Base-by-base conservation (phyloP, 2,888 invertebrate species). In the Rhagonycha fulva region DNA sequence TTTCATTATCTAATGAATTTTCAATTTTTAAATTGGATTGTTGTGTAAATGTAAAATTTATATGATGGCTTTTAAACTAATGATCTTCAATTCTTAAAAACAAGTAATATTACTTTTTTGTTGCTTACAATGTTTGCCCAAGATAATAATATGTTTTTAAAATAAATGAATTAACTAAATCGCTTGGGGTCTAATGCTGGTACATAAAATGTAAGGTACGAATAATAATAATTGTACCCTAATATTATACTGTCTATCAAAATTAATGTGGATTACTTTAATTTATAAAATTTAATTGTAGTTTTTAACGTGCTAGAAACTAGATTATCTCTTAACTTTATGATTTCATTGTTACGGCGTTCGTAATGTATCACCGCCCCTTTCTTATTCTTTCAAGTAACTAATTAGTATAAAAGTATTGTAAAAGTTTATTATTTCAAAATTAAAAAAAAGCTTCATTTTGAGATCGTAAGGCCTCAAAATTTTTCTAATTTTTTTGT, bases 161-260 rank as follows among this genome's bases (percentile, higher is more conserved):
- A 32, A 32, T 32, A 32, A 32, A 32, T 32, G 32, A 32, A 32
- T 32, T 32, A 32, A 32, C 32, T 32, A 32, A 32, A 32, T 32
- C 32, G 32, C 32, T 32, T 32, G 32, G 12, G 32, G 32, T 32
- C 32, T 32, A 32, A 32, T 32, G 32, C 32, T 32, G 32, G 32
- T 32, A 32, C 32, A n/a, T 11, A 24, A 63, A 63, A 63, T 63
- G 23, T 63, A 5, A 24, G 63, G 63, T 63, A 63, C 63, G 24
- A 23, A 23, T 63, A 63, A 63, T 63, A 23, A 23, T 63, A 63
- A 63, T 63, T 63, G 74, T 80, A 81, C 76, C 73, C 81, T 78
- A 77, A 81, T 80, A 82, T 82, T 82, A 82, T 78, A 80, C 78
- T 82, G 82, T 82, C 82, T 76, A 82, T 81, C 81, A 82, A 67